Percentiles rank a stretch among this genome's conserved stretches.
These are phyloP conservation scores for Hydropsyche tenuis DNA, from an alignment of 1,140 invertebrate genomes.

Conservation along the genomic window DNA sequence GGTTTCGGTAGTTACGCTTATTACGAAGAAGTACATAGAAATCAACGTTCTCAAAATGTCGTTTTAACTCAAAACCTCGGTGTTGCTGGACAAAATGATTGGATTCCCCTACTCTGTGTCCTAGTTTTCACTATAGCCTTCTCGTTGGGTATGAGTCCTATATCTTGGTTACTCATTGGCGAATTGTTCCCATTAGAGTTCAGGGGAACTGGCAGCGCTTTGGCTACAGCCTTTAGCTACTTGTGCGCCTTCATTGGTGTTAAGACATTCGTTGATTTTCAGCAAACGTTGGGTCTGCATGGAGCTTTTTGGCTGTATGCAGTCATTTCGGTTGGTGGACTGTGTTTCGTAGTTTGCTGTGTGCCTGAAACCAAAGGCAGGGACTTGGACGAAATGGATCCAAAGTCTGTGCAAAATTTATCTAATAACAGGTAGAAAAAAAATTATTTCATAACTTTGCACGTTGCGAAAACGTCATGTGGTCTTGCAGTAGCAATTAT, in stretches of 20 bases:
- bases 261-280: slow-evolving; percentile 87
- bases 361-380: slow-evolving; percentile 92
- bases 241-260: slow-evolving; percentile 90
- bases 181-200: slow-evolving; percentile 90
- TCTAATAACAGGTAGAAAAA: slow-evolving; percentile 59
- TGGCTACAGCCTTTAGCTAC: slow-evolving; percentile 88
- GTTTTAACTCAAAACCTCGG: slow-evolving; percentile 58
- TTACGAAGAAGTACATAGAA: slow-evolving; percentile 69
- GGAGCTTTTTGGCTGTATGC: slow-evolving; percentile 92
- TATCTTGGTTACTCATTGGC: slow-evolving; percentile 88
- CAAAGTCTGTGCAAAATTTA: slow-evolving; percentile 67
- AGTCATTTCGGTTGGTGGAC: slow-evolving; percentile 80
- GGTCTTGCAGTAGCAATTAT: too few species aligned
- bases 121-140: slow-evolving; percentile 85
- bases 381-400: slow-evolving; percentile 87
- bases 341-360: slow-evolving; percentile 85
- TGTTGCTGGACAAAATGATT: slow-evolving; percentile 68
- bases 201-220: slow-evolving; percentile 81
- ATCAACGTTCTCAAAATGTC: slow-evolving; percentile 61
- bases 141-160: slow-evolving; percentile 88
- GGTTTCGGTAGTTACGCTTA: slow-evolving; percentile 84
- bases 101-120: slow-evolving; percentile 83
- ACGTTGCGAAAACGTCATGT: too few species aligned
- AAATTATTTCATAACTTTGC: too few species aligned
- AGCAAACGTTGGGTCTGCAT: slow-evolving; percentile 77